Conservation (phyloP, 2,113 vertebrate genomes). For the Taurulus bubalis region DNA sequence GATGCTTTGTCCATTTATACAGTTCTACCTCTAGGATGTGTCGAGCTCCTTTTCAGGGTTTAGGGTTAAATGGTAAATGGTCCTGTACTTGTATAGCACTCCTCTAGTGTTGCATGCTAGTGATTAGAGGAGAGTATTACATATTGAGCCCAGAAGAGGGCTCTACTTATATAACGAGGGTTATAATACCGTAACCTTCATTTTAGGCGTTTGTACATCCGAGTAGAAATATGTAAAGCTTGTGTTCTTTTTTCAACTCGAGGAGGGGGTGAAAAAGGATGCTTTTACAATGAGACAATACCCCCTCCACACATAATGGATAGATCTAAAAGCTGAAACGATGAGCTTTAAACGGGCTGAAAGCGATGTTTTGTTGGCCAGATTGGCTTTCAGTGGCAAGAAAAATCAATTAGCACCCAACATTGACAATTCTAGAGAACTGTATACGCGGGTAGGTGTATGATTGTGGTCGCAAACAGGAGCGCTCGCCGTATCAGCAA, state of each 20-base stretch:
- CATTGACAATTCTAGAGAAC: conserved; percentile 13
- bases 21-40: too few relatives aligned
- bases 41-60: too few relatives aligned
- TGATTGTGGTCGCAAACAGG: conserved; percentile 32
- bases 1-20: too few relatives aligned
- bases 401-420: conserved; percentile 29
- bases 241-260: background rate
- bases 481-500: conserved; percentile 15
- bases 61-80: too few relatives aligned
- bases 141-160: background rate
- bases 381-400: conserved; percentile 32
- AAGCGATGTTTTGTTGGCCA: conserved; percentile 36
- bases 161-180: background rate
- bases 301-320: conserved; percentile 29
- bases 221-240: background rate
- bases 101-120: background rate
- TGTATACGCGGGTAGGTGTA: conserved; percentile 3
- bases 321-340: conserved; percentile 11
- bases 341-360: conserved; percentile 27
- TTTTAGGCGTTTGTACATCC: background rate
- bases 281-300: conserved; percentile 34
- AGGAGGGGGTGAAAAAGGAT: background rate
- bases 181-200: background rate
- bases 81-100: too few relatives aligned
- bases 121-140: background rate